A percentile compares a stretch with the other conserved stretches of the same genome.
Evolutionary conservation across 2,888 invertebrate genomes (phyloP).

Genomic region (Lasioglossum zephyrum): DNA sequence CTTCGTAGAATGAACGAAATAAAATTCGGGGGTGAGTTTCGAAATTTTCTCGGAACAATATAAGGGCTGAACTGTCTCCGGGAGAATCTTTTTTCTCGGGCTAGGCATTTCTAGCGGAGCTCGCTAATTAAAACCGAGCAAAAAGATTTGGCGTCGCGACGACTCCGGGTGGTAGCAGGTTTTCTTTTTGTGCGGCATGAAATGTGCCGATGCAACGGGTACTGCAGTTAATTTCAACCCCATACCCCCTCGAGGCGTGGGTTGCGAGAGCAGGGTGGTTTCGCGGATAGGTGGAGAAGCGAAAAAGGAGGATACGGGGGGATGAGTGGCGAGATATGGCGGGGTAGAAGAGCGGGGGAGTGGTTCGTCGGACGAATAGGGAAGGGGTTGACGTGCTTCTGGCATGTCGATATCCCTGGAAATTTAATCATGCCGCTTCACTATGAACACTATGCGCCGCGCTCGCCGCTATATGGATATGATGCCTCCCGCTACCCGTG

Average conservation of each 20-base stretch:
- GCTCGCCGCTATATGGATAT: slow-evolving; percentile 65
- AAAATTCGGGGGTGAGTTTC: neutral
- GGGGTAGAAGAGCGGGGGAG: slow-evolving; percentile 43
- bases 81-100: neutral
- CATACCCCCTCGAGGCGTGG: slow-evolving; percentile 45
- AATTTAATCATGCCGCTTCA: slow-evolving; percentile 79
- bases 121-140: slow-evolving; percentile 18
- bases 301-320: slow-evolving; percentile 67
- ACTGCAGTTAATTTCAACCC: slow-evolving; percentile 73
- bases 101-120: neutral
- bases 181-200: slow-evolving; percentile 1
- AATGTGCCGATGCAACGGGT: slow-evolving; percentile 46
- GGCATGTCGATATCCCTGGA: slow-evolving; percentile 80
- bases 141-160: slow-evolving; percentile 22
- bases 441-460: slow-evolving; percentile 69
- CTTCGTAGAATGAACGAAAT: neutral
- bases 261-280: slow-evolving; percentile 55
- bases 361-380: slow-evolving; percentile 16
- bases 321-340: slow-evolving; percentile 64
- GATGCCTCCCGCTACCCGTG: slow-evolving; percentile 62
- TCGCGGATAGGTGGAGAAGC: slow-evolving; percentile 66
- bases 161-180: neutral
- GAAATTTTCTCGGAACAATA: neutral
- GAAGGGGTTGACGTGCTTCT: slow-evolving; percentile 72
- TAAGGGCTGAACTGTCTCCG: neutral